phyloP scores from a whole-genome alignment of 1,140 invertebrate genomes.

The Microplitis mediator region DNA sequence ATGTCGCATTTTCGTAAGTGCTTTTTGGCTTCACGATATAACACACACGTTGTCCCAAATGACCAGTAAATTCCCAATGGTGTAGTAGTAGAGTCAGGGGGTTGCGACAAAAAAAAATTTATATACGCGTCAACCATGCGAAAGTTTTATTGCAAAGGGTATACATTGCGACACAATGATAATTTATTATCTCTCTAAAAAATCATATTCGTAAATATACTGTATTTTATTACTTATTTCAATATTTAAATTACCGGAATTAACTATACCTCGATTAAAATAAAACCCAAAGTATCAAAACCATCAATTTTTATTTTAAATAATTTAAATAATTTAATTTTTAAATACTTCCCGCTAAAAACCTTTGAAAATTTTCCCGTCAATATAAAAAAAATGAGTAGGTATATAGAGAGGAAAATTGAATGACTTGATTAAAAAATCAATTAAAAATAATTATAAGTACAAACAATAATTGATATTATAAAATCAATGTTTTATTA shows the following conservation, averaged over 20 bases:
- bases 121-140: conserved; percentile 11
- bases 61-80: conserved; percentile 20
- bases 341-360: too few species aligned
- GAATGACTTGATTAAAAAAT: too few species aligned
- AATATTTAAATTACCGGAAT: too few species aligned
- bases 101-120: conserved; percentile 4
- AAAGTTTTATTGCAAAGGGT: conserved; percentile 22
- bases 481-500: conserved; percentile 2
- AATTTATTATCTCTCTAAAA: conserved; percentile 13
- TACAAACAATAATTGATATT: neutral
- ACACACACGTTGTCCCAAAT: conserved; percentile 22
- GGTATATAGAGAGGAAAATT: too few species aligned
- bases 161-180: neutral
- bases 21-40: conserved; percentile 23
- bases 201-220: conserved; percentile 14
- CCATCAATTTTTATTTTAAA: too few species aligned
- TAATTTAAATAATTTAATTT: too few species aligned
- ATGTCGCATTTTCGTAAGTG: conserved; percentile 23
- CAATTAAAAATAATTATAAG: neutral
- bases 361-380: too few species aligned
- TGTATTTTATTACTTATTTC: neutral
- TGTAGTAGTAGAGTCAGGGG: neutral
- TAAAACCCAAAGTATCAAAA: too few species aligned
- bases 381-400: too few species aligned
- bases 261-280: too few species aligned